phyloP scores from a whole-genome alignment of 2,888 invertebrate genomes.

The Acrobasis consociella region DNA sequence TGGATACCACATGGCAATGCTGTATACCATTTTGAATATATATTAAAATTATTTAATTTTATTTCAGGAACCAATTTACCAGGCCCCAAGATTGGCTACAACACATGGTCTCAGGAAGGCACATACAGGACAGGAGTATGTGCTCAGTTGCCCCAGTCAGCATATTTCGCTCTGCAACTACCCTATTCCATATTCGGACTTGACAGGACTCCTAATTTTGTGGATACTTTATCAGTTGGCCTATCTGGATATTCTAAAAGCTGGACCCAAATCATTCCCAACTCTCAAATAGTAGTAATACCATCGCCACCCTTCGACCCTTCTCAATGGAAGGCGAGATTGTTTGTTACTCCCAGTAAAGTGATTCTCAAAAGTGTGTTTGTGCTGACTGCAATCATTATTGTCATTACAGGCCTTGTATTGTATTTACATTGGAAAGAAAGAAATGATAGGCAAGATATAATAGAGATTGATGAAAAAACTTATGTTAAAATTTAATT shows the following conservation, averaged over 20 bases:
- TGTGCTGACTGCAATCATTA: slow-evolving; percentile 93
- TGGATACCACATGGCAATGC: too few relatives aligned
- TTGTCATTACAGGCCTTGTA: slow-evolving; percentile 92
- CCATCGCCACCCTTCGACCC: slow-evolving; percentile 92
- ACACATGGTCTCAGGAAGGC: slow-evolving; percentile 95
- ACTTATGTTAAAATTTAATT: slow-evolving; percentile 71
- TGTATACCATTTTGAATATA: too few relatives aligned
- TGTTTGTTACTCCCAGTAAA: slow-evolving; percentile 97
- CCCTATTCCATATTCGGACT: slow-evolving; percentile 98
- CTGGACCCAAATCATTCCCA: slow-evolving; percentile 97
- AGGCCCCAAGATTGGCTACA: slow-evolving; percentile 93
- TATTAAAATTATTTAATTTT: slow-evolving; percentile 3
- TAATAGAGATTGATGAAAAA: slow-evolving; percentile 74
- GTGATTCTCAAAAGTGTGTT: slow-evolving; percentile 95
- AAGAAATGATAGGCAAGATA: slow-evolving; percentile 76
- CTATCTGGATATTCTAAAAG: slow-evolving; percentile 86
- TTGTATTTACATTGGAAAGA: slow-evolving; percentile 95
- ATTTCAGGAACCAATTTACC: slow-evolving; percentile 91
- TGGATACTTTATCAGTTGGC: slow-evolving; percentile 93
- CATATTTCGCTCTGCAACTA: slow-evolving; percentile 95
- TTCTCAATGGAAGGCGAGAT: slow-evolving; percentile 92
- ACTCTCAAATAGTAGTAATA: slow-evolving; percentile 98
- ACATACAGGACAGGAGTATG: slow-evolving; percentile 90
- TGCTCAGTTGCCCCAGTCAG: slow-evolving; percentile 95
- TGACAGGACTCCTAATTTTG: slow-evolving; percentile 99